Conservation (phyloP, 2,113 vertebrate species). For the Turdus rufiventris region DNA sequence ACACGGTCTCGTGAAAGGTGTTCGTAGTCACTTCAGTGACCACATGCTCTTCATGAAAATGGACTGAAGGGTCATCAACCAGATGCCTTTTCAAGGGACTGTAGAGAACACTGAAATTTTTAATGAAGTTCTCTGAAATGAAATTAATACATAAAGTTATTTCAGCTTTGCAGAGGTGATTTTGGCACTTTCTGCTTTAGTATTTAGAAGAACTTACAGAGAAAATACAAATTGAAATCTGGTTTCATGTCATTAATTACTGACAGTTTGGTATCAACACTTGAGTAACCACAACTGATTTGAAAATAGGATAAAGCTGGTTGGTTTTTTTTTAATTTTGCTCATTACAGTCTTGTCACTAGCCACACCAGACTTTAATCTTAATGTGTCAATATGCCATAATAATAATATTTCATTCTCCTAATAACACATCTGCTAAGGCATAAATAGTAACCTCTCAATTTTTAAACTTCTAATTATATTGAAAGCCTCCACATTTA, state of each 20-base stretch:
- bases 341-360: background rate
- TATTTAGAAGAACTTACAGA: background rate
- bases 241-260: background rate
- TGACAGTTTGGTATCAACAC: background rate
- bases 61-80: slow-evolving; percentile 72
- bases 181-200: background rate
- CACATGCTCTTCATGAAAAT: slow-evolving; percentile 48
- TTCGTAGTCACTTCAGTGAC: slow-evolving; percentile 87
- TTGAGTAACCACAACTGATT: background rate
- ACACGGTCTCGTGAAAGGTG: slow-evolving; percentile 78
- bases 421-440: background rate
- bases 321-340: fast-evolving
- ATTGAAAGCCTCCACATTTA: background rate
- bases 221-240: background rate
- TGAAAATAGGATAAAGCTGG: background rate
- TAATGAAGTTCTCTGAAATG: slow-evolving; percentile 87
- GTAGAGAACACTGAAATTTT: slow-evolving; percentile 90
- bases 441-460: background rate
- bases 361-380: background rate
- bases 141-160: slow-evolving; percentile 22
- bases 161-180: background rate
- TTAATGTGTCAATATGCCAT: background rate
- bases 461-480: background rate
- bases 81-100: slow-evolving; percentile 89
- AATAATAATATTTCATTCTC: background rate